phyloP scores from a whole-genome alignment of 2,888 invertebrate genomes.

The Sesia apiformis region DNA sequence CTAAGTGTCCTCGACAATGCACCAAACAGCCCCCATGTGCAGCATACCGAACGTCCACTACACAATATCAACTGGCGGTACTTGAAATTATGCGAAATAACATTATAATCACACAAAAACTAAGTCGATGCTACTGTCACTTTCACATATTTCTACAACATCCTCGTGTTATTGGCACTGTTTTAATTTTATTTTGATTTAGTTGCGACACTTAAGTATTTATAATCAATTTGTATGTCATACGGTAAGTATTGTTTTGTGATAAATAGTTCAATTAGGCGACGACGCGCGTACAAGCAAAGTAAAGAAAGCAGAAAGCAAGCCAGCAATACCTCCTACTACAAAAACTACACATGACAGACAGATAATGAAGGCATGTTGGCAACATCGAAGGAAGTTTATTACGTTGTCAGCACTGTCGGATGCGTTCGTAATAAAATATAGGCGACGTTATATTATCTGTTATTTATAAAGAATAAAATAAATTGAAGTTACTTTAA shows the following conservation, averaged over 20 bases:
- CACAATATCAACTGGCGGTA: slow-evolving; percentile 47
- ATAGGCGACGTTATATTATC: neutral
- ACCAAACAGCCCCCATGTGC: slow-evolving; percentile 33
- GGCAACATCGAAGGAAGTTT: slow-evolving; percentile 22
- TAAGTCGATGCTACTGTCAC: slow-evolving; percentile 57
- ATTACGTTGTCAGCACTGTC: slow-evolving; percentile 28
- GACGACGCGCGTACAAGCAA: slow-evolving; percentile 50
- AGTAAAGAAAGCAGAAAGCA: slow-evolving; percentile 62
- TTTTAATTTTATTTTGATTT: slow-evolving; percentile 23
- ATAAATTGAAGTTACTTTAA: no score
- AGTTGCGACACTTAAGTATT: slow-evolving; percentile 28
- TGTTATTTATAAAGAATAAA: no score
- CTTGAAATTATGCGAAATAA: slow-evolving; percentile 54
- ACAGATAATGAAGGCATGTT: slow-evolving; percentile 24
- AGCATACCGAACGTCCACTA: slow-evolving; percentile 36
- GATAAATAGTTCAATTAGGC: slow-evolving; percentile 50
- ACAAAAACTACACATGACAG: slow-evolving; percentile 45
- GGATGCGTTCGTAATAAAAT: slow-evolving; percentile 29
- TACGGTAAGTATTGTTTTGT: slow-evolving; percentile 39
- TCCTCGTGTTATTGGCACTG: slow-evolving; percentile 35
- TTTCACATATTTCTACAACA: slow-evolving; percentile 53
- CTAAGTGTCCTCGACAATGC: slow-evolving; percentile 49
- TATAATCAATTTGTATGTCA: slow-evolving; percentile 38
- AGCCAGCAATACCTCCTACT: slow-evolving; percentile 34
- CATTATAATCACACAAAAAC: slow-evolving; percentile 56